phyloP scores from a whole-genome alignment of 2,888 invertebrate genomes.

The Taenaris catops region DNA sequence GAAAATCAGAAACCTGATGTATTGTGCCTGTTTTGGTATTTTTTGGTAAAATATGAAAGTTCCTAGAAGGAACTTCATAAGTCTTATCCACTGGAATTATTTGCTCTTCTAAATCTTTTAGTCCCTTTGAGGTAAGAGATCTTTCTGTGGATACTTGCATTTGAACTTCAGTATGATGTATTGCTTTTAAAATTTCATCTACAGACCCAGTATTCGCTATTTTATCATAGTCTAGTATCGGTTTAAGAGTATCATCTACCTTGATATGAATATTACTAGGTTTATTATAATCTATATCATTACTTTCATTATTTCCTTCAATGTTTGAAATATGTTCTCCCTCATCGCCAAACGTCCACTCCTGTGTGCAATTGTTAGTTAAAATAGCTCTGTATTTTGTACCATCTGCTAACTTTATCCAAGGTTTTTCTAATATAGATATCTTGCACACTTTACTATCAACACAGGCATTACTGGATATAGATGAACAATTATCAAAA shows the following conservation, averaged over 20 bases:
- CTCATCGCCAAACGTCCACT: constrained; percentile 69
- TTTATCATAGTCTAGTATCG: constrained; percentile 30
- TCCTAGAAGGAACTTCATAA: constrained; percentile 16
- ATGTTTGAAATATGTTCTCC: constrained; percentile 41
- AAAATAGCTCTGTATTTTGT: constrained; percentile 81
- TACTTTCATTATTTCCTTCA: too few relatives aligned
- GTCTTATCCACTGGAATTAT: constrained; percentile 47
- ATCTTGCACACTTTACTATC: constrained; percentile 76
- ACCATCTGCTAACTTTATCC: constrained; percentile 78
- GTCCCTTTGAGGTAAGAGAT: constrained; percentile 44
- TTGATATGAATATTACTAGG: constrained; percentile 7
- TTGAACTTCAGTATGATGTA: constrained; percentile 45
- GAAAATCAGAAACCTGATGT: constrained; percentile 30
- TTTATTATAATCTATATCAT: constrained; percentile 28
- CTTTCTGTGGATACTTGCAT: constrained; percentile 40
- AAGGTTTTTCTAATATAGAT: constrained; percentile 82
- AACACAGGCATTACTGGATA: constrained; percentile 40
- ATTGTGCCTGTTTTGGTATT: constrained; percentile 23
- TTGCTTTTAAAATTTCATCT: constrained; percentile 49
- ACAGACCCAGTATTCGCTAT: constrained; percentile 44
- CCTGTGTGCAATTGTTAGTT: constrained; percentile 83
- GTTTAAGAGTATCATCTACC: constrained; percentile 14
- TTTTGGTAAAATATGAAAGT: constrained; percentile 16
- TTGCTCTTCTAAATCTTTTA: constrained; percentile 59
- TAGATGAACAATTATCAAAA: constrained; percentile 59